phyloP scores from a whole-genome alignment of 2,888 invertebrate species.

The Meta bourneti region DNA sequence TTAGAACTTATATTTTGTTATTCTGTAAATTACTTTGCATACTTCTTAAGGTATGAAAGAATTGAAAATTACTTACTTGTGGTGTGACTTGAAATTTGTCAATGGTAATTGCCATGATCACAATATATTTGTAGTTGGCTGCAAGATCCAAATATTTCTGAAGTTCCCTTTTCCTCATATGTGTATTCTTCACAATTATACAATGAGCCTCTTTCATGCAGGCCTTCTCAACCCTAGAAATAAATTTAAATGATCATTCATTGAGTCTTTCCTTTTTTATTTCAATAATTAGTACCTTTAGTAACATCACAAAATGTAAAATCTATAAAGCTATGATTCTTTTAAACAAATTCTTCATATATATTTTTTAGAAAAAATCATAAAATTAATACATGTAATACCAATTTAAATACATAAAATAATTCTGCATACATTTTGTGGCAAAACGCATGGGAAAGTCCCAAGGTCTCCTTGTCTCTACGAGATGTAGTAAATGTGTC shows the following conservation, averaged over 20 bases:
- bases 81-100: slow-evolving; percentile 55
- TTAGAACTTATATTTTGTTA: too few relatives aligned
- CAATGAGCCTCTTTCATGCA: slow-evolving; percentile 51
- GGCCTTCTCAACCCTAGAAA: slow-evolving; percentile 48
- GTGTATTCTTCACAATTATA: slow-evolving; percentile 67
- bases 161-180: slow-evolving; percentile 57
- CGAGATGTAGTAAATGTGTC: slow-evolving; percentile 19
- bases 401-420: neutral
- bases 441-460: slow-evolving; percentile 54
- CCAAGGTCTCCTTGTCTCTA: slow-evolving; percentile 24
- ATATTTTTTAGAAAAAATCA: too few relatives aligned
- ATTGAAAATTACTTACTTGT: slow-evolving; percentile 19
- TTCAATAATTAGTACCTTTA: neutral
- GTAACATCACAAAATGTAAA: neutral
- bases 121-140: slow-evolving; percentile 52
- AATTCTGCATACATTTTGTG: slow-evolving; percentile 48
- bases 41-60: too few relatives aligned
- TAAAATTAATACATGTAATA: neutral
- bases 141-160: slow-evolving; percentile 63
- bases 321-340: neutral
- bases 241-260: neutral
- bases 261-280: neutral
- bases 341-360: too few relatives aligned
- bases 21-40: too few relatives aligned
- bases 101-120: slow-evolving; percentile 63